Evolutionary conservation across 2,113 vertebrate genomes (phyloP).

Genomic region (Pseudopodoces humilis): DNA sequence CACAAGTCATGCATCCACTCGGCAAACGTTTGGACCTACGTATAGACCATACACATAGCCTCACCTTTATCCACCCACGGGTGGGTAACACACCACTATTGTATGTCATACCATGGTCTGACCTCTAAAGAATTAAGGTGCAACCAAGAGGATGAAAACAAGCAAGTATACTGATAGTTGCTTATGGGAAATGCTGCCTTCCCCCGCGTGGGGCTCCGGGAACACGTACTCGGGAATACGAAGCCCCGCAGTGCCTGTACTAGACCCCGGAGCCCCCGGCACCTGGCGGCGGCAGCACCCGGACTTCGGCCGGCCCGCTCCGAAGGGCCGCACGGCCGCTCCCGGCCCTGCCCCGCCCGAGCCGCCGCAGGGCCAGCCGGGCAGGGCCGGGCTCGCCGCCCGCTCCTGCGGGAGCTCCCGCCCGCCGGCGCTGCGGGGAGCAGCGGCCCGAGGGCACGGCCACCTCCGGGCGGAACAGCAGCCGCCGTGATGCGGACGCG

Average conservation of each 20-base stretch:
- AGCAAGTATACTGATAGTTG: too few relatives aligned
- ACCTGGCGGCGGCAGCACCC: background rate
- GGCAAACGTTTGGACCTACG: fast-evolving
- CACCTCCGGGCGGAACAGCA: too few relatives aligned
- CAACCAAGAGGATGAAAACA: background rate
- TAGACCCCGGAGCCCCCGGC: too few relatives aligned
- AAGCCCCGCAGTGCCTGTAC: background rate
- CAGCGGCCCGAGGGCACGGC: too few relatives aligned
- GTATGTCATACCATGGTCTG: fast-evolving
- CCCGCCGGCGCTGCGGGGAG: too few relatives aligned
- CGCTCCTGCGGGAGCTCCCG: too few relatives aligned
- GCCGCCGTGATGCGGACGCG: too few relatives aligned
- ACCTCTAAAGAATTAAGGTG: background rate
- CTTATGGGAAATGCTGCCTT: background rate
- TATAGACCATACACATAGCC: fast-evolving
- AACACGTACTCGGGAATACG: too few relatives aligned
- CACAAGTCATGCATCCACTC: fast-evolving
- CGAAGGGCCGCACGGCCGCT: background rate
- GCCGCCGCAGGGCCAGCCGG: background rate
- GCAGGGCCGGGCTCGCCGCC: too few relatives aligned
- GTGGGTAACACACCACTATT: background rate
- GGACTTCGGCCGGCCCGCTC: background rate
- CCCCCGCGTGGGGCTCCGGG: fast-evolving
- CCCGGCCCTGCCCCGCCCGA: background rate
- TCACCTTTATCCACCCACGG: background rate